Base-by-base conservation (phyloP, 1,140 invertebrate genomes). In the Polyergus mexicanus region DNA sequence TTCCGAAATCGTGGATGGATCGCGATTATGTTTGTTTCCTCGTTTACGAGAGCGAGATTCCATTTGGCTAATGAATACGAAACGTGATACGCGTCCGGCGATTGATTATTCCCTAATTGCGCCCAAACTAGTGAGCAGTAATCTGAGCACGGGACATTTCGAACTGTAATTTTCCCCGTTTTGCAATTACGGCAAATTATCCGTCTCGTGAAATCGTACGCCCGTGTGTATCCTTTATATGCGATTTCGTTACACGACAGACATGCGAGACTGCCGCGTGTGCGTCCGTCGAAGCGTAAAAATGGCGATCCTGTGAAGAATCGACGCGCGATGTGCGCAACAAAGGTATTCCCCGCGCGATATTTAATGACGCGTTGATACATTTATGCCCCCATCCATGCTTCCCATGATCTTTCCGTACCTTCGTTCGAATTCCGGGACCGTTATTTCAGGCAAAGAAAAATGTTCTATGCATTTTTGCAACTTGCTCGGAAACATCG, bases 21-120 rank as follows among this genome's bases (percentile, higher is more conserved):
- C 54, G 68, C 68, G 78, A 83, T 83, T 83, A 81, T 72, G 78
- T 83, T 83, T 83, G 78, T 83, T 74, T 83, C 56, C 78, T 83
- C 78, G 56, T 74, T 72, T 72, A 56, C 28, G 25, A 47, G 25
- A 47, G 78, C 54, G 78, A 74, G 78, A 83, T 83, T 83, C 68
- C 78, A 83, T 83, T 83, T 83, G 68, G 78, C 78, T 83, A 83
- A 83, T 83, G 78, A 83, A 83, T 83, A 60, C 78, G 78, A 83
- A 83, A 83, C 78, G 68, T 60, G 78, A 83, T 83, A 83, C 78
- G 28, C 54, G 68, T 54, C 19, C 38, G 78, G 68, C 78, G 78
- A 83, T 83, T 83, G 78, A 83, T 83, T 83, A 83, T 83, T 83
- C 78, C 78, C 68, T 83, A 83, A 83, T 83, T 83, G 78, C 78